Base-by-base conservation (phyloP, 2,113 vertebrate genomes). In the Varanus komodoensis region DNA sequence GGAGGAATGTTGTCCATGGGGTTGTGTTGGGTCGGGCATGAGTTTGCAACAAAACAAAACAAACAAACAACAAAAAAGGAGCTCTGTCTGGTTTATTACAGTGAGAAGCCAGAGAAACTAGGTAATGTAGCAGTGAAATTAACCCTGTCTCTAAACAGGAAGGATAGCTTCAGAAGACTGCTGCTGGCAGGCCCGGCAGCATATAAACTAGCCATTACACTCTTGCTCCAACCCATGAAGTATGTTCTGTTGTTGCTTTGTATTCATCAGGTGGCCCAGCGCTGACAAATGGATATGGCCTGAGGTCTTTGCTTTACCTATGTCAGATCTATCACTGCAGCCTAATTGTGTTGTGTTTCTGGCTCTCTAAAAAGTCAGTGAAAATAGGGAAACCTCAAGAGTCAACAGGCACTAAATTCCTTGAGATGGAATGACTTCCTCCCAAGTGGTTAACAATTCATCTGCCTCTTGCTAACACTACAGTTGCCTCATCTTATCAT, bases 131-230 rank as follows among this genome's bases (percentile, higher is more conserved):
- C 69, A 34, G 7, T 48, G 50, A 54, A 74, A 74, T 57, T 75
- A 74, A 86, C 32, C 8, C 50, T 73, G 32, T 15, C 50, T 86
- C 69, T 85, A 74, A 57, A 86, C 84, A 86, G 69, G 75, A 86
- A 54, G 52, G 69, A 9, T 14, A 74, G 32, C 34, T 74, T 86
- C 75, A 86, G 57, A 8, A 86, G 50, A 25, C 21, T 57, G 50
- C 8, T 34, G 50, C 21, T 74, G 50, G 84, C 84, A 86, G 84
- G 32, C 11, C 84, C 57, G 50, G 17, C 25, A 11, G 48, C 21
- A 5, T 27, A 75, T 57, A 86, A 86, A 86, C 21, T 12, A 34
- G 19, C 69, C 34, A 74, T 86, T 74, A 86, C 74, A 86, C 32
- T 73, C 69, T 38, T 75, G 9, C 23, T n/a, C 84, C 64, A 86